A percentile compares a stretch with the other conserved stretches of the same genome.
Evolutionary conservation across 2,797 vertebrate species (phyloP).

Genomic region (Florisuga fusca): DNA sequence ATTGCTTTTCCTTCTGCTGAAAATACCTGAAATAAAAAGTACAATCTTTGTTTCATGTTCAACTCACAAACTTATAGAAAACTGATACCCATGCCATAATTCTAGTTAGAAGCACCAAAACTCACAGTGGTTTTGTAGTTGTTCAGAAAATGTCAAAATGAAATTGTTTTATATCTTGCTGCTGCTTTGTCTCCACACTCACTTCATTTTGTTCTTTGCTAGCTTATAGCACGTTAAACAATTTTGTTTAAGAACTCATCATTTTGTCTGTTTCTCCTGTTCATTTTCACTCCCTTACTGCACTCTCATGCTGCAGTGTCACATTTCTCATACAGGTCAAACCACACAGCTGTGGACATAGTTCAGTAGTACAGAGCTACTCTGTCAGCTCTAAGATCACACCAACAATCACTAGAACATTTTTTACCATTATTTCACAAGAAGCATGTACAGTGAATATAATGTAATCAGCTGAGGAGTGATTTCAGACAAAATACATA

Average conservation of each 20-base stretch:
- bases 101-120: not conserved
- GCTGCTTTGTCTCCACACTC: not conserved
- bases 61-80: not conserved
- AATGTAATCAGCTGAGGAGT: not conserved
- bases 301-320: not conserved
- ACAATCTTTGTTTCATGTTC: not conserved
- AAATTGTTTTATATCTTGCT: not conserved
- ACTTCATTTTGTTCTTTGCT: not conserved
- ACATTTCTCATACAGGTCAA: not conserved
- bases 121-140: not conserved
- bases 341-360: not conserved
- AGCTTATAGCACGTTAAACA: not conserved
- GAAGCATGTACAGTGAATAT: not conserved
- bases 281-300: not conserved
- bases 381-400: not conserved
- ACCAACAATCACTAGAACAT: not conserved
- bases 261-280: not conserved
- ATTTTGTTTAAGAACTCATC: not conserved
- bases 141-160: not conserved
- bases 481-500: not conserved
- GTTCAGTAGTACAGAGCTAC: not conserved
- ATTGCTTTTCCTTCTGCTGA: not conserved
- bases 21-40: not conserved
- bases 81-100: not conserved
- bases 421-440: not conserved